These are phyloP conservation scores for Drosophila lacertosa DNA, from an alignment of 1,140 invertebrate genomes.

Conservation along the genomic window DNA sequence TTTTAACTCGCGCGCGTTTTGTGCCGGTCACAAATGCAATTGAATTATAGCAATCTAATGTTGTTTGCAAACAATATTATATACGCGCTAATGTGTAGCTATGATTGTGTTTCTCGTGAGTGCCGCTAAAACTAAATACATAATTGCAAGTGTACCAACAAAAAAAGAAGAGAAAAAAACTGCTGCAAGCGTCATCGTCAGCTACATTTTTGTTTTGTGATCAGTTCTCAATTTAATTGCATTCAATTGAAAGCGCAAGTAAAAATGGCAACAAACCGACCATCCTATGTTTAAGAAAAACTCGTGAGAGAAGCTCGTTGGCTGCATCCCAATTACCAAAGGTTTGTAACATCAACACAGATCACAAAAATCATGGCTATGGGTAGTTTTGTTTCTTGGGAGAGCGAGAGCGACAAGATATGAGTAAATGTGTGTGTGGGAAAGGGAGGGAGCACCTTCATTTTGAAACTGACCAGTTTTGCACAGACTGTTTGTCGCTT, in stretches of 20 bases:
- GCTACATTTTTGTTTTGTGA: conserved; percentile 5
- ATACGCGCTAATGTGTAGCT: not conserved
- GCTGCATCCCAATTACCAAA: conserved; percentile 36
- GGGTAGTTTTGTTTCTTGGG: conserved; percentile 19
- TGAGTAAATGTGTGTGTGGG: not conserved
- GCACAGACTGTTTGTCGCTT: conserved; percentile 34
- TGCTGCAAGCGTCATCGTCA: conserved; percentile 7
- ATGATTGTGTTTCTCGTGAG: conserved; percentile 12
- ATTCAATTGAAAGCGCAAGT: conserved; percentile 49
- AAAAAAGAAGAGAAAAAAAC: not conserved
- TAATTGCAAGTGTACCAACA: conserved; percentile 2
- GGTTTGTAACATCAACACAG: conserved; percentile 29
- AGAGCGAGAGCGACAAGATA: conserved; percentile 5
- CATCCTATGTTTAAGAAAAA: conserved; percentile 12
- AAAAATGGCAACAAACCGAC: conserved; percentile 21
- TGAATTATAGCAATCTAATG: conserved; percentile 33
- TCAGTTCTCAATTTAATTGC: conserved; percentile 42
- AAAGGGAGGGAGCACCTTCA: not conserved
- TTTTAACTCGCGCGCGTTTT: conserved; percentile 50
- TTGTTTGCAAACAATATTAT: not conserved
- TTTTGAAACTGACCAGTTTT: conserved; percentile 45
- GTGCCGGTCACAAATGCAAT: conserved; percentile 47
- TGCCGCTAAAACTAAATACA: conserved; percentile 1
- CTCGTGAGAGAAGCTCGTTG: conserved; percentile 23
- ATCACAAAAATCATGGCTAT: conserved; percentile 10